Conservation (phyloP, 2,113 vertebrate species). For the Tenebrosternarchus preto region DNA sequence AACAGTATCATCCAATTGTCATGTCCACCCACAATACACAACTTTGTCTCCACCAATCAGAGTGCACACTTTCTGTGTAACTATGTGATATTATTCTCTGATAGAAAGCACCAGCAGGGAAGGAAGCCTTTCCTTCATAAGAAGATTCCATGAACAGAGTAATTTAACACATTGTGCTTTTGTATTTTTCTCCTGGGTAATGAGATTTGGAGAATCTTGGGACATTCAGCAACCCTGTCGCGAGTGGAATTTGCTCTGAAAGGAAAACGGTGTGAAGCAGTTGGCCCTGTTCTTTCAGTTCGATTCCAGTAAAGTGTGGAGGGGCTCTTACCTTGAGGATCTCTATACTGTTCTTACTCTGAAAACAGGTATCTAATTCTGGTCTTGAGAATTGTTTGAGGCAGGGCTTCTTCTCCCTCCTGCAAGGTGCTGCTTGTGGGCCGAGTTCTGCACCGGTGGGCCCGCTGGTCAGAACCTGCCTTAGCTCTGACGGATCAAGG, state of each 20-base stretch:
- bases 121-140: background rate
- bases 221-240: background rate
- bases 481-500: too few relatives aligned
- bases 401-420: background rate
- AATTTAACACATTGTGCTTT: background rate
- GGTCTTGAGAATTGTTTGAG: background rate
- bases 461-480: too few relatives aligned
- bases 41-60: background rate
- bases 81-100: background rate
- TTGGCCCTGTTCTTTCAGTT: background rate
- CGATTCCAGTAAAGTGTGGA: background rate
- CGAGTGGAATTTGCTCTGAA: background rate
- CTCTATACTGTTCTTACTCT: background rate
- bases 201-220: background rate
- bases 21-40: background rate
- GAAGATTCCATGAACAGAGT: background rate
- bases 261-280: background rate
- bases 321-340: background rate
- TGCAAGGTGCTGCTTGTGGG: background rate
- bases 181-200: background rate
- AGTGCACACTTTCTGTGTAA: constrained; percentile 17
- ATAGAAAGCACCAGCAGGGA: background rate
- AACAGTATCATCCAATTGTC: background rate
- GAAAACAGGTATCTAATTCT: background rate
- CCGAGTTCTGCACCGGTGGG: too few relatives aligned